Percentiles rank a stretch among this genome's conserved stretches.
Evolutionary conservation across 1,140 invertebrate species (phyloP).

Genomic region (Scaptomyza graminum): DNA sequence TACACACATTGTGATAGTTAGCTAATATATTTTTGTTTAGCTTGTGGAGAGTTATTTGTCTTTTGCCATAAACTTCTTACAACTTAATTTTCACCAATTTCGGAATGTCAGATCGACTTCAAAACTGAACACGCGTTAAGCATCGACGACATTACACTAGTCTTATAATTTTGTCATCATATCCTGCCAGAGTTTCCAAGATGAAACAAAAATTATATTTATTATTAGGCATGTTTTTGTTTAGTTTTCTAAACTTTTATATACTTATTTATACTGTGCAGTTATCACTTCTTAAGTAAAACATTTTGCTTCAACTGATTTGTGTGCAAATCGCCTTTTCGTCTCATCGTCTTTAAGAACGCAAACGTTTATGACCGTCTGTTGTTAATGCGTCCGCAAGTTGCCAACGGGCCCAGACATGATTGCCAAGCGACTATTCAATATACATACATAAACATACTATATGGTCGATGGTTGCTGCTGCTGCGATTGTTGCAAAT

Average conservation of each 20-base stretch:
- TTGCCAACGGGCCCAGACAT: slow-evolving; percentile 27
- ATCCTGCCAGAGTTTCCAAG: too few species aligned
- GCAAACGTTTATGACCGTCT: slow-evolving; percentile 42
- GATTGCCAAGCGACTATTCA: slow-evolving; percentile 47
- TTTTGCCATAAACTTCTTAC: too few species aligned
- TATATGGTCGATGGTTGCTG: slow-evolving; percentile 16
- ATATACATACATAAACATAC: slow-evolving; percentile 8
- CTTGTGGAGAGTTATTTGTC: too few species aligned
- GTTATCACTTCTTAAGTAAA: slow-evolving; percentile 1
- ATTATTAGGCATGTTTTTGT: too few species aligned
- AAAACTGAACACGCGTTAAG: too few species aligned
- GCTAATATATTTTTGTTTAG: too few species aligned
- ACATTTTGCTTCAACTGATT: slow-evolving; percentile 13
- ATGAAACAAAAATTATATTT: too few species aligned
- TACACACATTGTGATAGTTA: neutral
- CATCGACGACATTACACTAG: too few species aligned
- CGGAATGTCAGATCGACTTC: too few species aligned
- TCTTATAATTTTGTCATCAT: too few species aligned
- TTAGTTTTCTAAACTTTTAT: neutral
- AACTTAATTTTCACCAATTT: too few species aligned
- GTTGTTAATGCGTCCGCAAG: slow-evolving; percentile 63
- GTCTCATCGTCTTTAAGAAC: slow-evolving; percentile 57
- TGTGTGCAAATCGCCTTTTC: slow-evolving; percentile 41
- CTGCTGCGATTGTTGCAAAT: slow-evolving; percentile 30
- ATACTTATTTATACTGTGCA: neutral